phyloP scores from a whole-genome alignment of 2,113 vertebrate species.

The Mustela nigripes region DNA sequence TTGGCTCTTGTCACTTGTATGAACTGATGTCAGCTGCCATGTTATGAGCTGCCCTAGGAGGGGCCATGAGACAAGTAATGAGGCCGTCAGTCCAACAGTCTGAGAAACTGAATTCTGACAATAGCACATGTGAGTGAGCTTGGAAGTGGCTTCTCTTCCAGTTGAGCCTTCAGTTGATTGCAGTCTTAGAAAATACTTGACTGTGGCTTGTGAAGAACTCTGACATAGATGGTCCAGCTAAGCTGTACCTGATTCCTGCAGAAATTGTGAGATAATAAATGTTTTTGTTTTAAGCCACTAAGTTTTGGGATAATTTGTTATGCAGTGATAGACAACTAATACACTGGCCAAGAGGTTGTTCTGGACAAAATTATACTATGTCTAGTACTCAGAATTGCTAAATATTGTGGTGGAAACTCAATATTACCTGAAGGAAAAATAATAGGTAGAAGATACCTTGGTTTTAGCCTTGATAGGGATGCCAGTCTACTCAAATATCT shows the following conservation, averaged over 20 bases:
- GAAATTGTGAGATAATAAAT: conserved; percentile 7
- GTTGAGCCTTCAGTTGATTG: neutral
- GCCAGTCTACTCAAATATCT: neutral
- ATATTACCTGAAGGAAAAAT: neutral
- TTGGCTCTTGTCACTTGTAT: conserved; percentile 32
- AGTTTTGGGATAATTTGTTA: conserved; percentile 18
- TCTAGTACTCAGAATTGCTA: conserved; percentile 23
- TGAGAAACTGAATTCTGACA: conserved; percentile 1
- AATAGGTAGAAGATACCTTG: neutral
- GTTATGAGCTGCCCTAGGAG: neutral
- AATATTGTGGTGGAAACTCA: neutral
- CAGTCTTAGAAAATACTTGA: neutral
- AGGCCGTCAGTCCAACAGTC: neutral
- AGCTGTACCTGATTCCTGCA: neutral
- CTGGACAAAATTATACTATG: neutral
- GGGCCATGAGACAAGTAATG: neutral
- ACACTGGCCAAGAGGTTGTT: neutral
- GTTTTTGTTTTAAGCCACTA: neutral
- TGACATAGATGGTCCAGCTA: neutral
- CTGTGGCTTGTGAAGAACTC: neutral
- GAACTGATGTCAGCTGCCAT: neutral
- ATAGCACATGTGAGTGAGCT: neutral
- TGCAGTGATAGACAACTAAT: neutral
- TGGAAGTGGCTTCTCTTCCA: neutral
- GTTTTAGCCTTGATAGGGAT: conserved; percentile 8